Evolutionary conservation across 2,888 invertebrate species (phyloP), one percentile per base, ranked within the genome.

Genomic region (Leucoptera coffeella): DNA sequence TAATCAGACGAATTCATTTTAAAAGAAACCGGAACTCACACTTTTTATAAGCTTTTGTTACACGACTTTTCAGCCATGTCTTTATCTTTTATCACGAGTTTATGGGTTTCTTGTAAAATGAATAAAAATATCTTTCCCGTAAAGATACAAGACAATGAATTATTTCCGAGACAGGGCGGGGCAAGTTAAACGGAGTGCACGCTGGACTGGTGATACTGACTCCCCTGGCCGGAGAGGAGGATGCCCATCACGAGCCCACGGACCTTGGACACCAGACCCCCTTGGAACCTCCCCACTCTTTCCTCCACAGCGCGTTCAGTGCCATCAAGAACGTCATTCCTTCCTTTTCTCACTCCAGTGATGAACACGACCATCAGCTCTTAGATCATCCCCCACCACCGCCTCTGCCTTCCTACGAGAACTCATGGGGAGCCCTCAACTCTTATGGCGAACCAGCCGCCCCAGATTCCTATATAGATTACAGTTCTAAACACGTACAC

Each of bases 141-240:
- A n/a, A n/a, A n/a, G n/a, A n/a, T n/a, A n/a, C n/a, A n/a, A n/a
- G n/a, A n/a, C n/a, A n/a, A n/a, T n/a, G n/a, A n/a, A n/a, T 7
- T 12, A 42, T 59, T 60, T 62, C 45, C 57, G 62, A 61, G 65
- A 57, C 67, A 67, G 69, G 67, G 45, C 55, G 59, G 35, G 53
- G 55, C 41, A 62, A 55, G 53, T 55, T 65, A 49, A 55, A 43
- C 44, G 69, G 69, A 36, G 47, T 62, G 26, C 69, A 65, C 40
- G 71, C 71, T 28, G 71, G 69, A 25, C 45, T 67, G 32, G 56
- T 69, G 33, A 43, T 69, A 34, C 50, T 71, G 42, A 51, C 67
- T 25, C 69, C 69, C n/a, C 41, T 67, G 36, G 62, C 43, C 29
- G 57, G 56, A 20, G 43, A 37, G 4, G 43, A 44, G 34, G 58